These are phyloP conservation scores for Dicyrtoma fusca DNA, from an alignment of 2,888 invertebrate genomes.

Conservation along the genomic window DNA sequence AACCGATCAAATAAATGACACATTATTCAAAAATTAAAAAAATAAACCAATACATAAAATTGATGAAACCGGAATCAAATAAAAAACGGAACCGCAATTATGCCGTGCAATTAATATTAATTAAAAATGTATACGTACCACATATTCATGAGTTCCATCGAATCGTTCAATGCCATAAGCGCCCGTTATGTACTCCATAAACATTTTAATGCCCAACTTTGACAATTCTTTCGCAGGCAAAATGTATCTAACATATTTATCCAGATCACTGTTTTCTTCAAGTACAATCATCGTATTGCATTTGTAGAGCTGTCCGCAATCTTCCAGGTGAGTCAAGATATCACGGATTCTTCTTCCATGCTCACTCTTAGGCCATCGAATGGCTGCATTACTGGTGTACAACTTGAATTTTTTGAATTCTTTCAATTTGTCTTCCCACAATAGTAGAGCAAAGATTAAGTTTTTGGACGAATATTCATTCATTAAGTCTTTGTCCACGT, in stretches of 20 bases:
- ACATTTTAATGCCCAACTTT: background rate
- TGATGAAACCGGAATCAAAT: too few species aligned
- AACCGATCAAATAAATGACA: too few species aligned
- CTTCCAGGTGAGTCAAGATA: slow-evolving; percentile 9
- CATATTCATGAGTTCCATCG: slow-evolving; percentile 28
- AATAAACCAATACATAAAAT: background rate
- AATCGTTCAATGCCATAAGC: slow-evolving; percentile 19
- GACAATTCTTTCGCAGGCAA: slow-evolving; percentile 8
- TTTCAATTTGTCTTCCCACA: slow-evolving; percentile 22
- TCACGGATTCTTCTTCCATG: slow-evolving; percentile 2
- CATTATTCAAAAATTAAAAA: too few species aligned
- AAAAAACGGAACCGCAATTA: background rate
- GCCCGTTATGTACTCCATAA: slow-evolving; percentile 3
- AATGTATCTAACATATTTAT: background rate
- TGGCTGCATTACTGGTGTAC: slow-evolving; percentile 12
- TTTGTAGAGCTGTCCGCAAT: slow-evolving; percentile 11
- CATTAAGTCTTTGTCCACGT: background rate
- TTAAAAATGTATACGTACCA: background rate
- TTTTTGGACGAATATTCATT: slow-evolving; percentile 9
- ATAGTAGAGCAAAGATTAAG: slow-evolving; percentile 15
- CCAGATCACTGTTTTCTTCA: background rate
- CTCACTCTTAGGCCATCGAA: background rate
- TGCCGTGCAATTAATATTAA: background rate
- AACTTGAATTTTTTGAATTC: slow-evolving; percentile 15
- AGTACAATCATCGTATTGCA: slow-evolving; percentile 9